These are phyloP conservation scores for Bombycilla garrulus DNA, from an alignment of 2,113 vertebrate genomes.

Conservation along the genomic window DNA sequence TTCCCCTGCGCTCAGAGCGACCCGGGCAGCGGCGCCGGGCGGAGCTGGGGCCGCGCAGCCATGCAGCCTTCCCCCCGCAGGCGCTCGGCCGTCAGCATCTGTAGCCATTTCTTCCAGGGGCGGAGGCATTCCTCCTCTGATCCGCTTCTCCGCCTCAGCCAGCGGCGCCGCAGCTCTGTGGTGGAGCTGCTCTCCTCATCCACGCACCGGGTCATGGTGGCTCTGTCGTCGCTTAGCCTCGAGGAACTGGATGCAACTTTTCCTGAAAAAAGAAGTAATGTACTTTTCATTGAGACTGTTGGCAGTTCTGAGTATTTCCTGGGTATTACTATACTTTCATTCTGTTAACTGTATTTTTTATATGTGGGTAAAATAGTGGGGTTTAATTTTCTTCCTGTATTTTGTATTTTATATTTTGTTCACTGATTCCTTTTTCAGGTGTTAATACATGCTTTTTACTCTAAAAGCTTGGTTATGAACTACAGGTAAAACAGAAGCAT, in stretches of 20 bases:
- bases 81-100: conserved; percentile 67
- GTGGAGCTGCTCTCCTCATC: conserved; percentile 80
- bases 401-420: background rate
- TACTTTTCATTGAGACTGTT: background rate
- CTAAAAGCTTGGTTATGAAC: background rate
- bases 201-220: conserved; percentile 83
- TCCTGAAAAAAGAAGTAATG: conserved; percentile 79
- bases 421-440: background rate
- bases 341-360: background rate
- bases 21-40: background rate
- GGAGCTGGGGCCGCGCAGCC: background rate
- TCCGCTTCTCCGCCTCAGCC: conserved; percentile 72
- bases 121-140: conserved; percentile 80
- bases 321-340: background rate
- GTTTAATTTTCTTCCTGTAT: background rate
- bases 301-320: background rate
- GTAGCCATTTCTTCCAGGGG: conserved; percentile 70
- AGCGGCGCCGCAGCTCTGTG: conserved; percentile 72
- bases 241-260: conserved; percentile 65
- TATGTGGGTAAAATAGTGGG: background rate
- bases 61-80: conserved; percentile 72
- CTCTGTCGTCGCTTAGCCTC: conserved; percentile 73
- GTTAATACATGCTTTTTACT: background rate
- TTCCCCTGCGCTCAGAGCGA: background rate
- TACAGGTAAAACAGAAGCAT: background rate